Evolutionary conservation across 2,113 vertebrate genomes (phyloP), one percentile per base, ranked within the genome.

Genomic region (Pyxicephalus adspersus): DNA sequence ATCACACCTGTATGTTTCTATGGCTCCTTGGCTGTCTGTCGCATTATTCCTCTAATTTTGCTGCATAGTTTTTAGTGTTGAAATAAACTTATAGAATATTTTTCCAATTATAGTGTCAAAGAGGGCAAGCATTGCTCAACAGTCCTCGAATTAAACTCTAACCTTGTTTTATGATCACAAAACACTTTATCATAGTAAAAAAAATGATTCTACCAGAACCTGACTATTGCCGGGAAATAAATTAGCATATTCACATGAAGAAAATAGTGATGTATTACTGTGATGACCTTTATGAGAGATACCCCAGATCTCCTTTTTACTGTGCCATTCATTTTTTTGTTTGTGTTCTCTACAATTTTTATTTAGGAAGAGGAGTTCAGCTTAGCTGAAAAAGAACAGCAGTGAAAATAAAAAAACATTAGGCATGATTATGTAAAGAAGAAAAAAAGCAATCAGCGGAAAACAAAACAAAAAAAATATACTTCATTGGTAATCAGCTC

Each of bases 211-310:
- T 52, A 4, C 26, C 25, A 26, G 66, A 17, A 52, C 52, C 23
- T 52, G 5, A 8, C 67, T 20, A 17, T 25, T 70, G 23, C 67
- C 38, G 28, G 50, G 50, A 70, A 70, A 52, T 52, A 26, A 70
- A 52, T 7, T 19, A 70, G 25, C 50, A 28, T 70, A 26, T 5
- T 26, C 50, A 52, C 66, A 70, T 18, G 45, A 52, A 52, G 18
- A 25, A 52, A 70, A 70, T 70, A 70, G 28, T 52, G 26, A 70
- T 52, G 45, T 25, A 70, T 70, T 23, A 45, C 22, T 52, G 45
- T 2, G 23, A 38, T 17, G 67, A 26, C 50, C 50, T 70, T 38
- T 70, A 8, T 34, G 20, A 20, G 17, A 3, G 64, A n/a, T 29
- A 38, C 17, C 64, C 29, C 4, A 13, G 29, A 65, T 65, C 31